Percentiles rank a stretch among this genome's conserved stretches.
These are phyloP conservation scores for Chymomyza costata DNA, from an alignment of 1,140 invertebrate genomes.

Conservation along the genomic window DNA sequence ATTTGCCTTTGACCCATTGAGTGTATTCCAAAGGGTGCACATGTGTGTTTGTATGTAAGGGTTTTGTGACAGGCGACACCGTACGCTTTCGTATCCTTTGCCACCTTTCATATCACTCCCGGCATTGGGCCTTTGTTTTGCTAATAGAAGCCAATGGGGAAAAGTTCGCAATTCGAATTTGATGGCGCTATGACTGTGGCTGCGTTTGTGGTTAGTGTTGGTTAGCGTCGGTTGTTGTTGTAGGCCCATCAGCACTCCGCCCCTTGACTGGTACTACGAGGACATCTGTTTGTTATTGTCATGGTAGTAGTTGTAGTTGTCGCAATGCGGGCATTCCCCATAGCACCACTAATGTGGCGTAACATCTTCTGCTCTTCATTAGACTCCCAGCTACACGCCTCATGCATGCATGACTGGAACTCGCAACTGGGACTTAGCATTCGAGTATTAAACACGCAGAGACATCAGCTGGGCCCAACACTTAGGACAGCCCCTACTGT, in stretches of 20 bases:
- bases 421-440: conserved; percentile 1
- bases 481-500: too few species aligned
- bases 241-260: too few species aligned
- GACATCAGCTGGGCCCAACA: conserved; percentile 13
- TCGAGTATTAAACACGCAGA: conserved; percentile 17
- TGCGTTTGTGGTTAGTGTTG: conserved; percentile 29
- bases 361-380: conserved; percentile 40
- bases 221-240: conserved; percentile 7
- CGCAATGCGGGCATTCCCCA: conserved; percentile 3
- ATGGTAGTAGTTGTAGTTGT: conserved; percentile 23
- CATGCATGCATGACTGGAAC: conserved; percentile 7
- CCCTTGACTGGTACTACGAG: conserved; percentile 9
- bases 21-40: too few species aligned
- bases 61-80: too few species aligned
- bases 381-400: conserved; percentile 6
- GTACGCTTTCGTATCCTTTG: too few species aligned
- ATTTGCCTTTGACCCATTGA: too few species aligned
- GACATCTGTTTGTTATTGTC: conserved; percentile 27
- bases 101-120: too few species aligned
- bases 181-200: too few species aligned
- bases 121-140: too few species aligned
- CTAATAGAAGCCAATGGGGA: too few species aligned
- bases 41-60: too few species aligned
- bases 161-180: too few species aligned
- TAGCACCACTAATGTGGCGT: conserved; percentile 13